Base-by-base conservation (phyloP, 2,113 vertebrate genomes). In the Monopterus albus region DNA sequence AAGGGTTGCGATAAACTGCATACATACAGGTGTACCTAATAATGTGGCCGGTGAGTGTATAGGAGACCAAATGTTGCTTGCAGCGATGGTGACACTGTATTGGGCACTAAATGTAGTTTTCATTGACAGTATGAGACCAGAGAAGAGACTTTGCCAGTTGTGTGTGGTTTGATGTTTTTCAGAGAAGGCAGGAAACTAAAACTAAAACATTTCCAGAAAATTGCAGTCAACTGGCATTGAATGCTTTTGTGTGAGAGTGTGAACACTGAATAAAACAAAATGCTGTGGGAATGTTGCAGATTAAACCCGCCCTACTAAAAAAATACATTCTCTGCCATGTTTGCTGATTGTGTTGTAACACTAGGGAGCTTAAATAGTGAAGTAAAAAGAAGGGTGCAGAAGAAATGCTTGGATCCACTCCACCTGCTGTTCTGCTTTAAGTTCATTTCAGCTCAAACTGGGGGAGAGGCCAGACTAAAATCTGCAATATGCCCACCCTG, bases 291-390 rank as follows among this genome's bases (percentile, higher is more conserved):
- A 70, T 15, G 77, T 74, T 62, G 78, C 72, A 72, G 73, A 84
- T 75, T 82, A 84, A 1, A 7, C 56, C 71, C 4, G 1, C 45
- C 51, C 33, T 7, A 46, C 40, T 61, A 42, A 72, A 75, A 65
- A 43, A 86, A 79, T 29, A 71, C 58, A 64, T 35, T 78, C 64
- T 71, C 50, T 73, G 73, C 67, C 66, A 57, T 50, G 71, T 81
- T 71, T 61, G 73, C 53, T 72, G 79, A 78, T 78, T 72, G 52
- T 71, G 33, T 77, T 79, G 65, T 85, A 85, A 64, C 75, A 51
- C 51, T 5, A 7, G 63, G 78, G 59, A 78, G 77, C 61, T 82
- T 84, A 58, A 80, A 72, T 18, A 65, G 49, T 12, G n/a, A 69
- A 71, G 64, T 57, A 6, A 64, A 47, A 82, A 74, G 65, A 58